Base-by-base conservation (phyloP, 2,888 invertebrate genomes). In the Platycheirus rosarum region DNA sequence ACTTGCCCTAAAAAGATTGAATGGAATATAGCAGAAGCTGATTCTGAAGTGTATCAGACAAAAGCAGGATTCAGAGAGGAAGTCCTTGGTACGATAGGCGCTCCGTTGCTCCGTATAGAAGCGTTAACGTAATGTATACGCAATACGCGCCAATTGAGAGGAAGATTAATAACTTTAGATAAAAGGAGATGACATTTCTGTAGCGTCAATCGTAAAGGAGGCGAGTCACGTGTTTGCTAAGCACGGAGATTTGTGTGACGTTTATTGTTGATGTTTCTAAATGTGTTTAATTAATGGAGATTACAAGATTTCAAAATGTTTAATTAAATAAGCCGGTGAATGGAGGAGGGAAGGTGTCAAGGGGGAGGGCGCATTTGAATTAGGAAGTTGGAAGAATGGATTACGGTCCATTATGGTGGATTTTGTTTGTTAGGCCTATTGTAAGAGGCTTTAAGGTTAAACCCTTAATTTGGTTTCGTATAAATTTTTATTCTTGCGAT, bases 141-240 rank as follows among this genome's bases (percentile, higher is more conserved):
- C 73, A 37, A 18, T 53, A 26, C 23, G 23, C 73, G 63, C 82
- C 77, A 77, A 76, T 82, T 82, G 82, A 55, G 44, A 82, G 16
- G 37, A 82, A 82, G 82, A 82, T 82, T 82, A 82, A 82, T 82
- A 82, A 82, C 82, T 73, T 77, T 49, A 82, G 80, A 77, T 82
- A 82, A 76, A 62, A 63, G 65, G 46, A 71, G 68, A 82, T 73
- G 77, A 77, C 73, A 53, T 71, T 82, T 40, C 63, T 63, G 42
- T 35, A 48, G 20, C 8, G 9, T 62, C 11, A 13, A 16, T 26
- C 2, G 26, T 23, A 29, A 48, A 46, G 29, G 29, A 53, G 62
- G 53, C 53, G 26, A 23, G 49, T 40, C 40, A 51, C 76, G 82
- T 71, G 82, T 73, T 77, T 73, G 35, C 37, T 62, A 48, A 53